These are phyloP conservation scores for Urocolius indicus DNA, from an alignment of 2,113 vertebrate genomes.

Conservation along the genomic window DNA sequence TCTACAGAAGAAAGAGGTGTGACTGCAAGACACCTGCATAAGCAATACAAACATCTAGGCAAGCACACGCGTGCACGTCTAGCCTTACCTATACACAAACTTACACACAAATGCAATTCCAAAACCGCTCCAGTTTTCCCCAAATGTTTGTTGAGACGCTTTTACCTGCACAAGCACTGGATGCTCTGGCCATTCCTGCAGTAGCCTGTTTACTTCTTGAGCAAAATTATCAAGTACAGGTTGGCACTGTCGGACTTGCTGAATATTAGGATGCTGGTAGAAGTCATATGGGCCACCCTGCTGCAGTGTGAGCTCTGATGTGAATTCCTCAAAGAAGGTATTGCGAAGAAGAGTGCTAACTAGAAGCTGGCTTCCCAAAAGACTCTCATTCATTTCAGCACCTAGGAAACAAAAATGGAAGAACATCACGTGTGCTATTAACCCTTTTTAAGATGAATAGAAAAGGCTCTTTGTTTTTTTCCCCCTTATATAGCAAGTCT, in stretches of 20 bases:
- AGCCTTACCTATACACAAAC: not conserved
- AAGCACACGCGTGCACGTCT: not conserved
- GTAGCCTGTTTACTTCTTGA: conserved; percentile 78
- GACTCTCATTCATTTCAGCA: conserved; percentile 84
- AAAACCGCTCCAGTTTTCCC: not conserved
- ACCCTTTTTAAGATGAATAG: not conserved
- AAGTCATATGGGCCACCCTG: conserved; percentile 91
- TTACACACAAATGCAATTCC: not conserved
- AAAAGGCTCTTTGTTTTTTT: accelerated
- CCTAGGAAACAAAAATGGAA: conserved; percentile 70
- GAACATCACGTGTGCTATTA: not conserved
- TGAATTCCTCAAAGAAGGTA: conserved; percentile 80
- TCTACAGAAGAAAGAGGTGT: not conserved
- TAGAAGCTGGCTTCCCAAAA: conserved; percentile 88
- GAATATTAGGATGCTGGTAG: conserved; percentile 92
- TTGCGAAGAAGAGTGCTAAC: conserved; percentile 88
- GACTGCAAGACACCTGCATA: not conserved
- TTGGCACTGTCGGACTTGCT: conserved; percentile 86
- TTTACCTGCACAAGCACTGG: conserved; percentile 91
- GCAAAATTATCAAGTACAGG: conserved; percentile 84
- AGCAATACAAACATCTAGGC: not conserved
- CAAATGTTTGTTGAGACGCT: not conserved
- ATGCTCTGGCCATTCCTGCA: conserved; percentile 95
- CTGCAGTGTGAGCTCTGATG: conserved; percentile 77
- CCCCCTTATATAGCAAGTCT: not conserved